These are phyloP conservation scores for Grantiella picta DNA, from an alignment of 2,113 vertebrate species.

Conservation along the genomic window DNA sequence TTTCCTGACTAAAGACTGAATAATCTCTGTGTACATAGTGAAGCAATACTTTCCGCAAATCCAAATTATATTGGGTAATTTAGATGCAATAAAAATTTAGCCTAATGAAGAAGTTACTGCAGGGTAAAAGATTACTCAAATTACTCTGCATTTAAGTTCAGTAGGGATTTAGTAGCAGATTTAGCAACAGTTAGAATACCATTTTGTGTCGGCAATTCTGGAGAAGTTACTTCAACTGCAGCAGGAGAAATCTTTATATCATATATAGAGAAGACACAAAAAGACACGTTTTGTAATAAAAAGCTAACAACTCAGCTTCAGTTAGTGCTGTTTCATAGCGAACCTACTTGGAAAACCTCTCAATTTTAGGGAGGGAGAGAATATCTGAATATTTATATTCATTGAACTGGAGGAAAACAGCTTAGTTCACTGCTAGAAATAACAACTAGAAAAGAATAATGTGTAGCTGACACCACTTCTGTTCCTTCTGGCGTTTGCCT, in stretches of 20 bases:
- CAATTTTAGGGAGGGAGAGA: neutral
- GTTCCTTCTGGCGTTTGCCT: neutral
- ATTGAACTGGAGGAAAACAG: neutral
- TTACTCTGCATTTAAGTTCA: neutral
- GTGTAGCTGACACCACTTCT: neutral
- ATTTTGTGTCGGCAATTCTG: neutral
- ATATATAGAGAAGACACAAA: neutral
- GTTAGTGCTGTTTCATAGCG: neutral
- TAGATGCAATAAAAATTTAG: neutral
- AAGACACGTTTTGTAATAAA: neutral
- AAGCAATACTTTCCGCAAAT: neutral
- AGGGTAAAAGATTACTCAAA: neutral
- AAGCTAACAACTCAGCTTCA: neutral
- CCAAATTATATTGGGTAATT: neutral
- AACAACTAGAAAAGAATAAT: conserved; percentile 23
- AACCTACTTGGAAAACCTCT: neutral
- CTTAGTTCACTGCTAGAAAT: conserved; percentile 23
- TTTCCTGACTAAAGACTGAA: neutral
- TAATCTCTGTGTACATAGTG: neutral
- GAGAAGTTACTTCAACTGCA: neutral
- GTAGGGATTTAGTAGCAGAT: neutral
- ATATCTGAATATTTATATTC: conserved; percentile 11
- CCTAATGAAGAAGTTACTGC: conserved; percentile 10
- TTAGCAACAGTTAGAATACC: neutral
- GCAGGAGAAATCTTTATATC: neutral